Base-by-base conservation (phyloP, 1,140 invertebrate genomes). In the Cydia pomonella region DNA sequence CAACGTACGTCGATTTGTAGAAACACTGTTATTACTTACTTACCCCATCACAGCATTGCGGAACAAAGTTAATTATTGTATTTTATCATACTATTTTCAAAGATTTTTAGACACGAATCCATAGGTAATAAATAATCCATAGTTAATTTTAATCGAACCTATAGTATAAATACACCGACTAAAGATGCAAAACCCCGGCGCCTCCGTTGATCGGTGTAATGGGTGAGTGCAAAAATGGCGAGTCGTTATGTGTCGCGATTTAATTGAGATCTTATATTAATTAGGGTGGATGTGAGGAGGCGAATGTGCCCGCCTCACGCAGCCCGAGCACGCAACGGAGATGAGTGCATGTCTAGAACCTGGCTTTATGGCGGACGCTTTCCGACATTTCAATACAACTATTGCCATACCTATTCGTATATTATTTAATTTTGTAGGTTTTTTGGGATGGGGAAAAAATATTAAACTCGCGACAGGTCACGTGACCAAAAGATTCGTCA, bases 241-340 rank as follows among this genome's bases (percentile, higher is more conserved):
- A 76, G 84, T 89, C 88, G 83, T 89, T 92, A 91, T 91, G 85
- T 90, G 90, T 92, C 89, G 86, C 89, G 84, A 86, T 92, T 92
- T 92, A 92, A 92, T 92, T 92, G 90, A 92, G 90, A 92, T 91
- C 87, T 90, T 86, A 87, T 82, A 80, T 89, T 92, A 90, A 87
- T 92, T 91, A 92, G 88, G 83, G 85, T 85, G 83, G 83, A 87
- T 89, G 88, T 89, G 90, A 85, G 80, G 82, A 80, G 79, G 77
- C 81, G 86, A 91, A 92, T 91, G 90, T 89, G 88, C 77, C 83
- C 82, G 81, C 81, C 88, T 82, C 90, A 92, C 90, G 90, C 88
- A 92, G 84, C 80, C 78, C 82, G 80, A 72, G 80, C 90, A 91
- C 90, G 89, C 90, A 90, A 92, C 83, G 73, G 64, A 77, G 64